Evolutionary conservation across 2,797 vertebrate species (phyloP).

Genomic region (Galaxias olidus): DNA sequence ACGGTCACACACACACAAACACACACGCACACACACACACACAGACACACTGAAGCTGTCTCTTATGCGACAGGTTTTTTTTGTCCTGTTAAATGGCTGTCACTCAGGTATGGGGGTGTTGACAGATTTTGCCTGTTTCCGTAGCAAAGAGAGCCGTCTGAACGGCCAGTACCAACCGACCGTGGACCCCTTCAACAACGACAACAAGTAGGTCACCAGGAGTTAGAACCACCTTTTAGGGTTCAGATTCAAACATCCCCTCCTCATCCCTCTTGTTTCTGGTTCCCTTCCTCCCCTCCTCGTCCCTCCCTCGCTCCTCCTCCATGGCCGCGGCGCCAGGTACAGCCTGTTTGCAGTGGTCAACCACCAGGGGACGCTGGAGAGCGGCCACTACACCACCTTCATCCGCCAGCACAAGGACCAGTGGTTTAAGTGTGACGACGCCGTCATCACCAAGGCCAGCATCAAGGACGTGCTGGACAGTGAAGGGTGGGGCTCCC

Average conservation of each 20-base stretch:
- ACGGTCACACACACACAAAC: not conserved
- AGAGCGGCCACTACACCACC: conserved; percentile 98
- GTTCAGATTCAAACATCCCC: not conserved
- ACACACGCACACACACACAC: not conserved
- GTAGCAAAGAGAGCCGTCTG: conserved; percentile 87
- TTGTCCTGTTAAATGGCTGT: not conserved
- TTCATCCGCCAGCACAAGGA: conserved; percentile 99
- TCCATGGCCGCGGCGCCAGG: conserved; percentile 67
- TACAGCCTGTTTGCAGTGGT: conserved; percentile 99
- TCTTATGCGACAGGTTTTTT: no score
- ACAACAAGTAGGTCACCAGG: conserved; percentile 80
- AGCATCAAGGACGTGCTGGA: conserved; percentile 99
- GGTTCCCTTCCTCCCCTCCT: not conserved
- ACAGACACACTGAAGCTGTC: not conserved
- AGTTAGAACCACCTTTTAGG: no score
- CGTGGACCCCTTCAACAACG: conserved; percentile 80
- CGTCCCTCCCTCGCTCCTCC: no score
- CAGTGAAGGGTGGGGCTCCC: conserved; percentile 91
- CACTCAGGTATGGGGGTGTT: not conserved
- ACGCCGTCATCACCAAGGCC: conserved; percentile 99
- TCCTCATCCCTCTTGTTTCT: not conserved
- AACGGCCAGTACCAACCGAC: conserved; percentile 86
- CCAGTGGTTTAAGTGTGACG: conserved; percentile 99
- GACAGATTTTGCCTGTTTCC: not conserved
- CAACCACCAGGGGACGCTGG: conserved; percentile 98